Evolutionary conservation across 35 echinoderm and acorn worm genomes (phyloP), one percentile per base, ranked within the genome.

Genomic region (Antedon bifida): DNA sequence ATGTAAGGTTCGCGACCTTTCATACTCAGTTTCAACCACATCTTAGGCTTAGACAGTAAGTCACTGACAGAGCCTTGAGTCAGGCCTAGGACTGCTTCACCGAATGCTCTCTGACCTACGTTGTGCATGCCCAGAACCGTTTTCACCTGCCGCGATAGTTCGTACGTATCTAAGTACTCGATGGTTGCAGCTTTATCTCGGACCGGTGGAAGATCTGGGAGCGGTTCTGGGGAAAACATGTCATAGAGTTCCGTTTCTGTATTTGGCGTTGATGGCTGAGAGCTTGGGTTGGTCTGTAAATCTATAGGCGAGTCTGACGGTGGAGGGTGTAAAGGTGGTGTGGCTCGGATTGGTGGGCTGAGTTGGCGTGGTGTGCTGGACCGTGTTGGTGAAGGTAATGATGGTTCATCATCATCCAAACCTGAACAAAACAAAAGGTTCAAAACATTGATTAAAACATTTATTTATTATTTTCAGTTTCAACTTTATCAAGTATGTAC

Each of bases 21-120:
- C 95, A 99, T 90, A 73, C 95, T 99, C 90, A 99, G 77, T 36
- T 92, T 99, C 5, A 92, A 76, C 95, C 95, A 99, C 88, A 92
- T 92, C 84, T 99, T 99, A 21, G 95, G 95, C 80, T 99, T 99
- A 21, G 95, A 99, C 17, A 99, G 56, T 44, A 99, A 84, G 74
- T 99, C 95, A 84, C 95, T 99, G 21, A 99, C 95, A 23, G 95
- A 99, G 3, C 95, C 95, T 86, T 99, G 95, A 0, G 95, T 99
- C 38, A 99, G 81, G 14, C 95, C 95, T 19, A 99, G 76, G 21
- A 99, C 95, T 75, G 88, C 85, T 51, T 99, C 95, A 34, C 95
- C 95, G 84, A 99, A 99, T 29, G 90, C 95, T 35, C 92, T 99
- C 86, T 99, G 95, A 29, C 95, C 95, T 21, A 99, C 51, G 73